phyloP scores from a whole-genome alignment of 2,888 invertebrate genomes.

The Acrocyrtus sp. region DNA sequence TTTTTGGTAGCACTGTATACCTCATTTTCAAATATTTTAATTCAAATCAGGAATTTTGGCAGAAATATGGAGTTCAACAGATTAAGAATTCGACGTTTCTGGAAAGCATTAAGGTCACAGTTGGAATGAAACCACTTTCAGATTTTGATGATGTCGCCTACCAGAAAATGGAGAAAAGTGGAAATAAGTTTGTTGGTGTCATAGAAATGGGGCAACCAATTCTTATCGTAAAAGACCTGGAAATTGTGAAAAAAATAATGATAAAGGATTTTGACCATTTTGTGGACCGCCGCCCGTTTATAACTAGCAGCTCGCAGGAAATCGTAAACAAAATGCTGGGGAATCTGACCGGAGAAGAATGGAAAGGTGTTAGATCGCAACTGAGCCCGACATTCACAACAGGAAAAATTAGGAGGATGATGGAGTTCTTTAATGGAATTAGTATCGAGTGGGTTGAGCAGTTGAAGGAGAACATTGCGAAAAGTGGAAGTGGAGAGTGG shows the following conservation, averaged over 20 bases:
- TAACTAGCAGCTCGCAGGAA: neutral
- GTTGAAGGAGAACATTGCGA: neutral
- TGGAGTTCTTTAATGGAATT: neutral
- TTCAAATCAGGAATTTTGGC: too few species aligned
- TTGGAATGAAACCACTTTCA: too few species aligned
- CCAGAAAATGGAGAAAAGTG: neutral
- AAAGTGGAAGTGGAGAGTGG: neutral
- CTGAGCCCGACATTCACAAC: conserved; percentile 8
- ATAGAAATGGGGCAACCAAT: neutral
- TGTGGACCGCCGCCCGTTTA: conserved; percentile 12
- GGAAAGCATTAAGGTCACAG: too few species aligned
- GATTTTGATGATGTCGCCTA: conserved; percentile 2
- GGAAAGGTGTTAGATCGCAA: neutral
- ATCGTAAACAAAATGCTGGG: neutral
- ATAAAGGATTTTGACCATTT: conserved; percentile 27
- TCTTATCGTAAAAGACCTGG: conserved; percentile 12
- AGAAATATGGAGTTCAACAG: too few species aligned
- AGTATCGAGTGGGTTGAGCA: neutral
- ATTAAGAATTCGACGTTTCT: too few species aligned
- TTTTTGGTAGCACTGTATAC: too few species aligned
- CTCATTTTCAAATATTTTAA: too few species aligned
- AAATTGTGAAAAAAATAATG: neutral
- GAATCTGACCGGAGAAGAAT: conserved; percentile 8
- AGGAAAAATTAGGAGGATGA: conserved; percentile 5
- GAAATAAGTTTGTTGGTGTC: conserved; percentile 1